phyloP scores from a whole-genome alignment of 2,113 vertebrate species.

The Phoenicopterus ruber region DNA sequence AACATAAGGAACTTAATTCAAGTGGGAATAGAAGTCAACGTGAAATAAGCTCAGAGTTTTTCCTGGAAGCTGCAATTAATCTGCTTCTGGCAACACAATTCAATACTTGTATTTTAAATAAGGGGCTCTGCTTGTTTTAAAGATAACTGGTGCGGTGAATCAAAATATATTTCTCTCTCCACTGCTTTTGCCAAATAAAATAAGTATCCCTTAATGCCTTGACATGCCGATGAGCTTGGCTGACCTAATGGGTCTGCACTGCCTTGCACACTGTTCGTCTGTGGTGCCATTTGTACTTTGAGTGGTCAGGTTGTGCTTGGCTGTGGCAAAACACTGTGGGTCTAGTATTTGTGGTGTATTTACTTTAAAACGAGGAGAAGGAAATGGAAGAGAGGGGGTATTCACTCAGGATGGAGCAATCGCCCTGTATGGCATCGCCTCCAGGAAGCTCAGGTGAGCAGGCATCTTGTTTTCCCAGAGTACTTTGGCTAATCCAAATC shows the following conservation, averaged over 20 bases:
- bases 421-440: neutral
- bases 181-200: neutral
- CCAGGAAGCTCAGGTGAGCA: neutral
- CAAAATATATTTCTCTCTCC: neutral
- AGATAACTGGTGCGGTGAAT: neutral
- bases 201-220: neutral
- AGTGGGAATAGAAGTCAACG: slow-evolving; percentile 46
- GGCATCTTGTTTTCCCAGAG: neutral
- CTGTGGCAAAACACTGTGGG: neutral
- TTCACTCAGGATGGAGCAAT: neutral
- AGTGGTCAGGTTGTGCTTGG: neutral
- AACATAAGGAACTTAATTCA: slow-evolving; percentile 51
- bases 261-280: accelerated
- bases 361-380: neutral
- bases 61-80: slow-evolving; percentile 56
- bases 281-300: neutral
- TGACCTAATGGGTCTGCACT: neutral
- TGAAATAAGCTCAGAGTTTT: slow-evolving; percentile 52
- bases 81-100: slow-evolving; percentile 27
- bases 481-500: slow-evolving; percentile 9
- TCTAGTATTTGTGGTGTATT: neutral
- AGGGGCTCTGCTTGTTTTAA: neutral
- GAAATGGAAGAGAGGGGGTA: neutral
- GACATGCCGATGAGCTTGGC: neutral
- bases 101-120: neutral